Percentiles rank a stretch among this genome's conserved stretches.
phyloP scores from a whole-genome alignment of 2,797 vertebrate species.

The Falco peregrinus region DNA sequence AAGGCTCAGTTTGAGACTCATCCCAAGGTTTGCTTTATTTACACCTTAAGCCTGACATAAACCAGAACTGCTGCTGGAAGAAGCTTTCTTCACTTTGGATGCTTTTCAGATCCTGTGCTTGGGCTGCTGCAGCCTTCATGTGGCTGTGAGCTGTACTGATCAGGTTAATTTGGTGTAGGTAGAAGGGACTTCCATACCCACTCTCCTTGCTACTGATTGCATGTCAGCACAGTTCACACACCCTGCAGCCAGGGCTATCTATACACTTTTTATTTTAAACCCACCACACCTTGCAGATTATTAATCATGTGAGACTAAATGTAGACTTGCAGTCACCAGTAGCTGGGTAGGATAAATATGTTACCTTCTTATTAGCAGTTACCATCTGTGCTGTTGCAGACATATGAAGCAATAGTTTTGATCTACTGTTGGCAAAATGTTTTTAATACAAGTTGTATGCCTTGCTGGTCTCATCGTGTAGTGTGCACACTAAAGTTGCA shows the following conservation, averaged over 20 bases:
- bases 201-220: neutral
- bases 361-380: constrained; percentile 19
- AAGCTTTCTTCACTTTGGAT: neutral
- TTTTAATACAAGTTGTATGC: neutral
- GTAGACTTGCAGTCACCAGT: neutral
- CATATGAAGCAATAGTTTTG: neutral
- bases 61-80: neutral
- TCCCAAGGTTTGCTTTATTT: neutral
- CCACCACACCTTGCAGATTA: neutral
- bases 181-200: neutral
- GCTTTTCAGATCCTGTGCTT: neutral
- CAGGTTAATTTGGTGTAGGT: neutral
- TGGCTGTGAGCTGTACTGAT: neutral
- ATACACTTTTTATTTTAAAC: neutral
- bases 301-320: neutral
- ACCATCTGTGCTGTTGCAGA: constrained; percentile 28
- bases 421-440: neutral
- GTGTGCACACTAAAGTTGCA: neutral
- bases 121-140: neutral
- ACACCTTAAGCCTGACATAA: neutral
- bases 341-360: neutral
- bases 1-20: neutral
- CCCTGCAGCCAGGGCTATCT: neutral
- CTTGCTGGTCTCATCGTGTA: neutral
- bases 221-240: neutral